These are phyloP conservation scores for Porites evermanni DNA, from an alignment of 92 coral and sea anemone species.

Conservation along the genomic window DNA sequence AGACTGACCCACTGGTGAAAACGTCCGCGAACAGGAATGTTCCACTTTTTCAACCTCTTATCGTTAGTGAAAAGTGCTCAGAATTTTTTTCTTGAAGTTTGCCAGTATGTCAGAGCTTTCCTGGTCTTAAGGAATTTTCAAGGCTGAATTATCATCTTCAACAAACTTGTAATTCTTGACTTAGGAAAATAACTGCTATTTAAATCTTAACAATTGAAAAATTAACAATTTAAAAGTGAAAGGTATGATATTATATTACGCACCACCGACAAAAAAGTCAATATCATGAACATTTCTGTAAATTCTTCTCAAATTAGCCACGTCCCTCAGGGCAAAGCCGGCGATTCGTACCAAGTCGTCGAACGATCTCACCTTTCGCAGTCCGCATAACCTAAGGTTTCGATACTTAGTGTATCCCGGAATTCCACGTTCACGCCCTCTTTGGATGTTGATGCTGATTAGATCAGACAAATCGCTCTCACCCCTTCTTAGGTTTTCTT, in stretches of 20 bases:
- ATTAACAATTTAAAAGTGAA: not conserved
- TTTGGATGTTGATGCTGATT: constrained; percentile 2
- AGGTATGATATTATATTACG: not conserved
- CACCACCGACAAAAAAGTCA: constrained; percentile 83
- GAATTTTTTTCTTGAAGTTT: no score
- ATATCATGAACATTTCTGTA: constrained; percentile 44
- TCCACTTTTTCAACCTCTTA: no score
- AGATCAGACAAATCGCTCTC: constrained; percentile 14
- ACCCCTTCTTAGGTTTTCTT: constrained; percentile 19
- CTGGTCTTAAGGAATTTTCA: no score
- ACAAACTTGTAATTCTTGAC: no score
- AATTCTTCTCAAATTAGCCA: not conserved
- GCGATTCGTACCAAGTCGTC: not conserved
- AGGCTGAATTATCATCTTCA: no score
- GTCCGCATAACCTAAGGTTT: constrained; percentile 8
- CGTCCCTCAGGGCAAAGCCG: not conserved
- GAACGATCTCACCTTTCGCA: not conserved
- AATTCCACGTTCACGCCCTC: constrained; percentile 20
- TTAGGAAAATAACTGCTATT: no score
- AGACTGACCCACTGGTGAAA: no score
- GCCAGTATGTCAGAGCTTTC: no score
- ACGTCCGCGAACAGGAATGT: no score
- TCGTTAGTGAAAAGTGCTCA: no score
- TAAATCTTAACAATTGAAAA: no score
- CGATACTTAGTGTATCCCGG: constrained; percentile 18